Evolutionary conservation across 2,797 vertebrate genomes (phyloP), one percentile per base, ranked within the genome.

Genomic region (Furcifer pardalis): DNA sequence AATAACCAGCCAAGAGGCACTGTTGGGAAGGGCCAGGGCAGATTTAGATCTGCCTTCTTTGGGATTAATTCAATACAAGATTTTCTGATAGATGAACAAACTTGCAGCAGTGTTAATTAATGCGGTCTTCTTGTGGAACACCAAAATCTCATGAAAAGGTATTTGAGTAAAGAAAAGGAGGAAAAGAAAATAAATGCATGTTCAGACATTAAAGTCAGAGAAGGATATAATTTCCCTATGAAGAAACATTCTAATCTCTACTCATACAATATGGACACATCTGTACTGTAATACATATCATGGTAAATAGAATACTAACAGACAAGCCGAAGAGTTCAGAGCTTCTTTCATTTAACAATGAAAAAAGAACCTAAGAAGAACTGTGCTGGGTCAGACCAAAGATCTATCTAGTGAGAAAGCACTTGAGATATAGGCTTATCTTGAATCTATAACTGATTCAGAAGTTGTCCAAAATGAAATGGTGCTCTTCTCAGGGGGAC

Each of bases 51-150:
- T 63, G 74, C 66, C 46, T 15, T 62, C 59, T 65, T 23, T 17
- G 27, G 46, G 66, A 82, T 78, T 86, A 86, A 82, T 78, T 77
- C 59, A 73, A 13, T 23, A 40, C 46, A 82, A 78, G 59, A 78
- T 73, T 86, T 73, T 66, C 68, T 59, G 46, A 15, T 72, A 73
- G 60, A 77, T 78, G 78, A 73, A 78, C 74, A 82, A 72, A 35
- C 27, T 52, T 52, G 42, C 60, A 77, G n/a, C 17, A 32, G 62
- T 49, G 42, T 71, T 73, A 81, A 86, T 82, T 71, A 82, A 86
- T 68, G 56, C 44, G 80, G 78, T 52, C 74, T 21, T 72, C 35
- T 82, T 73, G 80, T 73, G 37, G 77, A 82, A 65, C 78, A 76
- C 37, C 37, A 35, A 78, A 82, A 65, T 30, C 66, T 42, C 23